phyloP scores from a whole-genome alignment of 2,797 vertebrate genomes.

The Platyrinchus mystaceus region DNA sequence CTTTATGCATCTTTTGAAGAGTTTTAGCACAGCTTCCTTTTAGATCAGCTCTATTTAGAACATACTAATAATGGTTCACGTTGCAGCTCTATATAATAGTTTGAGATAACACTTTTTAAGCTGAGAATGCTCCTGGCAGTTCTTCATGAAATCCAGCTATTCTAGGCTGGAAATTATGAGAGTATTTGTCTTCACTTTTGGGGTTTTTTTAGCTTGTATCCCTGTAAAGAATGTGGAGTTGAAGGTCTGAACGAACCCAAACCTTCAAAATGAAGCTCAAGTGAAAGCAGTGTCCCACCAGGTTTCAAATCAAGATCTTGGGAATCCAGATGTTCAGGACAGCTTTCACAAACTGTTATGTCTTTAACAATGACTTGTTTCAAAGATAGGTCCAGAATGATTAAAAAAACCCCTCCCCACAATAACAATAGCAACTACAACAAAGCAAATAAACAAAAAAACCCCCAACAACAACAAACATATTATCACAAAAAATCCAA shows the following conservation, averaged over 20 bases:
- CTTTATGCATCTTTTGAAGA: not conserved
- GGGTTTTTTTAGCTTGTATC: not conserved
- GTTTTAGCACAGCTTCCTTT: not conserved
- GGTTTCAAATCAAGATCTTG: not conserved
- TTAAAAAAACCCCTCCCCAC: fast-evolving
- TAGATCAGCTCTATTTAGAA: not conserved
- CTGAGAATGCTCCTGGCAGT: not conserved
- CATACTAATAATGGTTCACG: not conserved
- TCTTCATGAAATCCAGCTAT: not conserved
- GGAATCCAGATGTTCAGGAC: not conserved
- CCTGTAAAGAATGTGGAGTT: not conserved
- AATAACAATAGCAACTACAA: not conserved
- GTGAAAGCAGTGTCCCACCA: not conserved
- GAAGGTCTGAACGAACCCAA: not conserved
- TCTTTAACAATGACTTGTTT: not conserved
- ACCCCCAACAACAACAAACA: not conserved
- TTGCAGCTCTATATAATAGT: not conserved
- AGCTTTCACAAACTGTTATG: not conserved
- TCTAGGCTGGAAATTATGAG: not conserved
- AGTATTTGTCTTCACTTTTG: not conserved
- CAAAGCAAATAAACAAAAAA: not conserved
- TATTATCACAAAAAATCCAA: not conserved
- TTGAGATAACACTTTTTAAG: not conserved
- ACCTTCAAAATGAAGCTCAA: not conserved
- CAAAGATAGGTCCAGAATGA: not conserved